Conservation (phyloP, 2,113 vertebrate genomes). For the Phyllopteryx taeniolatus region DNA sequence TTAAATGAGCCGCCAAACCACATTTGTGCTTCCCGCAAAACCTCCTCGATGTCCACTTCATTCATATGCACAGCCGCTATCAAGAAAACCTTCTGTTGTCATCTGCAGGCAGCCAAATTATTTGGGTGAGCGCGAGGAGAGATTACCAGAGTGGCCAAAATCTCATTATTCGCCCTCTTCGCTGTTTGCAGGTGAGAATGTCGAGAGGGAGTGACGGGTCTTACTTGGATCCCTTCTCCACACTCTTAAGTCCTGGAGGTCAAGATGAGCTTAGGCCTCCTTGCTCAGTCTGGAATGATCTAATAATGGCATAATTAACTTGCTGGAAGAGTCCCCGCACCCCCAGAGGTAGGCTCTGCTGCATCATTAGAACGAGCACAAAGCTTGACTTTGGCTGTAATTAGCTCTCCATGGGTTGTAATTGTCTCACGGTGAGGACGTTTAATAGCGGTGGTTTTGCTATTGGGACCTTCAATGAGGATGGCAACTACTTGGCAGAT, state of each 20-base stretch:
- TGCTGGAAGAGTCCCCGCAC: conserved; percentile 54
- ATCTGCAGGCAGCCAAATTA: conserved; percentile 44
- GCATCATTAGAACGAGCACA: conserved; percentile 48
- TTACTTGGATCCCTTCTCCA: conserved; percentile 44
- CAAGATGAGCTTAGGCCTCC: conserved; percentile 33
- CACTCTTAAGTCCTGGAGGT: conserved; percentile 54
- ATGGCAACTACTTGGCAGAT: not conserved
- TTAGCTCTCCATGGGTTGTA: conserved; percentile 71
- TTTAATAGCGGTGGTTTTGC: conserved; percentile 39
- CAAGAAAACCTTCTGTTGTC: conserved; percentile 42
- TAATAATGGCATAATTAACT: conserved; percentile 74
- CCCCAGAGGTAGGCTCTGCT: conserved; percentile 47
- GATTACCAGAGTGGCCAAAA: conserved; percentile 40
- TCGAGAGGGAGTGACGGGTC: conserved; percentile 21
- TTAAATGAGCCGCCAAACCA: conserved; percentile 10
- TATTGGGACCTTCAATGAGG: conserved; percentile 11
- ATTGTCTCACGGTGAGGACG: conserved; percentile 62
- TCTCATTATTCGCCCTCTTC: conserved; percentile 52
- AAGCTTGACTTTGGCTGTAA: conserved; percentile 58
- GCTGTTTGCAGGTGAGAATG: conserved; percentile 28
- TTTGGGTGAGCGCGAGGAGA: conserved; percentile 31
- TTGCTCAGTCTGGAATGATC: conserved; percentile 62
- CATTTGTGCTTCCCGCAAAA: conserved; percentile 5
- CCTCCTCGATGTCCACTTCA: conserved; percentile 7
- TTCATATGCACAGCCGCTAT: conserved; percentile 45